These are phyloP conservation scores for Scyliorhinus canicula DNA, from an alignment of 2,797 vertebrate genomes.

Conservation along the genomic window DNA sequence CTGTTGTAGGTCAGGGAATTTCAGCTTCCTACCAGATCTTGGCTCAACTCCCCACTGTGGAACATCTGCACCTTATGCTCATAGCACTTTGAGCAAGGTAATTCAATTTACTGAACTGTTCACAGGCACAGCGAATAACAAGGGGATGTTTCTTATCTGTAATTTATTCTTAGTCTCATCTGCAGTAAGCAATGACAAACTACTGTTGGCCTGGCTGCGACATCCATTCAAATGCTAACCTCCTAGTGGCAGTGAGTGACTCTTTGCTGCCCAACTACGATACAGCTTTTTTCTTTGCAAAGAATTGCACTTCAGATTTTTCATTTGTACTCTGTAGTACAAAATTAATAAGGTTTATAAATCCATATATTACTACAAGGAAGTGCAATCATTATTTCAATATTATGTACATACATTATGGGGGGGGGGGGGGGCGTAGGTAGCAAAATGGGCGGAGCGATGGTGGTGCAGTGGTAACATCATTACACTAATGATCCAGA, in stretches of 20 bases:
- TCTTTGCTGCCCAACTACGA: neutral
- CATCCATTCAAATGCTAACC: conserved; percentile 9
- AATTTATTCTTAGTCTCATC: neutral
- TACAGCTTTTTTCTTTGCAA: neutral
- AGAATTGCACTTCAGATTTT: neutral
- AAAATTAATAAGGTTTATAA: neutral
- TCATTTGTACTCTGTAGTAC: neutral
- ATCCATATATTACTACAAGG: neutral
- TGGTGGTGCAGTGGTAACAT: no score
- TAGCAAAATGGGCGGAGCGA: no score
- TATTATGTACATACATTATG: neutral
- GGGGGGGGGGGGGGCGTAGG: no score
- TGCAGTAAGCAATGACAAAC: neutral
- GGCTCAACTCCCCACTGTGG: neutral
- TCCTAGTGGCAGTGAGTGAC: neutral
- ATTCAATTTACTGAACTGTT: neutral
- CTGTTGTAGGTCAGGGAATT: conserved; percentile 14
- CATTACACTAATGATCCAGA: no score
- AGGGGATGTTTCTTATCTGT: neutral
- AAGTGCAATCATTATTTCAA: neutral
- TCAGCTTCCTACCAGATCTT: neutral
- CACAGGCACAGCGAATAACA: neutral
- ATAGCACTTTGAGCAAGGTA: neutral
- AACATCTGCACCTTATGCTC: conserved; percentile 6
- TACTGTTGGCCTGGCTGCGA: neutral